A percentile compares a stretch with the other conserved stretches of the same genome.
phyloP scores from a whole-genome alignment of 2,888 invertebrate genomes.

The Phalera bucephala region DNA sequence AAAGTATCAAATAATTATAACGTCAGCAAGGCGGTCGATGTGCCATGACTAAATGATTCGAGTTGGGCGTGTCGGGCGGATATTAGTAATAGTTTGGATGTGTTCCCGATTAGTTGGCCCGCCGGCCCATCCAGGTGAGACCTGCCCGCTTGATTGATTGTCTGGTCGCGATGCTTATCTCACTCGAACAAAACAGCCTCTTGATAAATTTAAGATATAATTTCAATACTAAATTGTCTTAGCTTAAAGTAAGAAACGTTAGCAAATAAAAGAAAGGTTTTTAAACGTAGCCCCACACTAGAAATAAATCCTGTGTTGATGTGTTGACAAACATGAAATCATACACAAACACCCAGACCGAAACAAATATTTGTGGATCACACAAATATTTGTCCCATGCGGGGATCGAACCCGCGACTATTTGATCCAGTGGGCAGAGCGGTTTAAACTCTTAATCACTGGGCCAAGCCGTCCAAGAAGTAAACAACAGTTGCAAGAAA shows the following conservation, averaged over 20 bases:
- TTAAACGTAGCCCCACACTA: no score
- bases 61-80: conserved; percentile 40
- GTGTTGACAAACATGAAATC: no score
- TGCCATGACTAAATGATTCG: conserved; percentile 35
- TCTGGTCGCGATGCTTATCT: conserved; percentile 50
- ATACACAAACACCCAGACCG: no score
- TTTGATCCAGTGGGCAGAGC: no score
- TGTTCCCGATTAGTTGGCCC: conserved; percentile 41
- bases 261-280: no score
- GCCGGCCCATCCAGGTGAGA: conserved; percentile 46
- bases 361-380: no score
- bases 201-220: conserved; percentile 52
- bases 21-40: conserved; percentile 28
- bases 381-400: no score
- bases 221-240: conserved; percentile 37
- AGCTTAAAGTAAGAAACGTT: conserved; percentile 20
- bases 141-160: conserved; percentile 52
- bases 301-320: no score
- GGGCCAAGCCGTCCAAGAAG: no score
- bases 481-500: no score
- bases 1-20: conserved; percentile 29
- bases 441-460: no score
- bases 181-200: conserved; percentile 46
- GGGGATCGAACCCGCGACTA: no score
- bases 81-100: conserved; percentile 47